Percentiles rank a stretch among this genome's conserved stretches.
Conservation (phyloP, 2,797 vertebrate genomes). For the Sebastes trivittatus region DNA sequence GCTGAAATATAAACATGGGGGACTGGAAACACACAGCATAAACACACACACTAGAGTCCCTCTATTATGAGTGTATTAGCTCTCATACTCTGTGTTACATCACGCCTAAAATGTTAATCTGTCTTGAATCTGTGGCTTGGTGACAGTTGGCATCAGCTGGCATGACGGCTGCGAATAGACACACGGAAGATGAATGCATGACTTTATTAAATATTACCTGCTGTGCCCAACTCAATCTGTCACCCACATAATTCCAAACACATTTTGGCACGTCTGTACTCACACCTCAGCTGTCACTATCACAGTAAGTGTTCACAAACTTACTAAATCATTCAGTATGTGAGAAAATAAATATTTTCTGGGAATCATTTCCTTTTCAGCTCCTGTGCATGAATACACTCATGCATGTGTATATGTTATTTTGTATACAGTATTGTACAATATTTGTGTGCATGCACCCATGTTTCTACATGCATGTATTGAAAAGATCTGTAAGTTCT, state of each 20-base stretch:
- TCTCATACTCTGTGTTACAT: constrained; percentile 45
- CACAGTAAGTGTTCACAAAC: neutral
- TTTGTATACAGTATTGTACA: too few species aligned
- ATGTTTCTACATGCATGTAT: neutral
- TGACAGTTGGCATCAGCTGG: constrained; percentile 50
- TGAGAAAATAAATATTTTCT: neutral
- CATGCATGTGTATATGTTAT: constrained; percentile 12
- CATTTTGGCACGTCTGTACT: constrained; percentile 3
- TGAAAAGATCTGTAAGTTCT: neutral
- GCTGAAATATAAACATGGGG: neutral
- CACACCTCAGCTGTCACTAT: constrained; percentile 13
- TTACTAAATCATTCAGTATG: neutral
- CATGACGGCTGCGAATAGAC: constrained; percentile 34
- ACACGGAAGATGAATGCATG: constrained; percentile 11
- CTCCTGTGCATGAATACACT: constrained; percentile 13
- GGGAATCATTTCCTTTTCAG: neutral
- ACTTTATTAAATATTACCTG: constrained; percentile 27
- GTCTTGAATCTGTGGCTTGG: constrained; percentile 31
- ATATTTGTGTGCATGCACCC: neutral
- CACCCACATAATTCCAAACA: constrained; percentile 35
- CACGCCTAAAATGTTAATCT: constrained; percentile 54
- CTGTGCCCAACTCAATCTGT: constrained; percentile 25
- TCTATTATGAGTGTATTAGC: constrained; percentile 35
- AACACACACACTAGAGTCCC: neutral
- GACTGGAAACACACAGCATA: neutral